phyloP scores from a whole-genome alignment of 1,140 invertebrate genomes.

The Drosophila bocki region DNA sequence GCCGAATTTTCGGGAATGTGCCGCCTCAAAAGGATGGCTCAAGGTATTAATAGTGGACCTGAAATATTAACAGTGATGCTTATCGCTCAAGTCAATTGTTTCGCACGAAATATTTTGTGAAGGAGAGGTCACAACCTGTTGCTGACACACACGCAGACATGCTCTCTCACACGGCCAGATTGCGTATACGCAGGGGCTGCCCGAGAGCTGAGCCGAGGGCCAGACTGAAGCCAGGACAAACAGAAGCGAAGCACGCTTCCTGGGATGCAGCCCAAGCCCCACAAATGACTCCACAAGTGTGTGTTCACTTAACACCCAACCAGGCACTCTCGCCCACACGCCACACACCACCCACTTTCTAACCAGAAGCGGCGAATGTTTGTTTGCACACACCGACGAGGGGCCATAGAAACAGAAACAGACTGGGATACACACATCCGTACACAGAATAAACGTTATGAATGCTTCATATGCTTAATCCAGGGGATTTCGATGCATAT shows the following conservation, averaged over 20 bases:
- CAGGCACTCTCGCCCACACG: not conserved
- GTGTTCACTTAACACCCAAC: constrained; percentile 47
- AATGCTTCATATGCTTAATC: constrained; percentile 84
- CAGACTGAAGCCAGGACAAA: constrained; percentile 40
- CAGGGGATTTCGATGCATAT: constrained; percentile 81
- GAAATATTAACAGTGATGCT: constrained; percentile 22
- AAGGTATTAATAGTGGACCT: constrained; percentile 21
- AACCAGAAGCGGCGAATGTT: constrained; percentile 47
- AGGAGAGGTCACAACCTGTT: constrained; percentile 65
- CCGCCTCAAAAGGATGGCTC: constrained; percentile 3
- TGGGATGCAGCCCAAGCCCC: constrained; percentile 17
- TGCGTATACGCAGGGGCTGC: constrained; percentile 66
- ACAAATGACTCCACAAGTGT: constrained; percentile 67
- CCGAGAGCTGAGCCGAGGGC: constrained; percentile 29
- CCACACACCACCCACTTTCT: constrained; percentile 11
- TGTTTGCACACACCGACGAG: constrained; percentile 45
- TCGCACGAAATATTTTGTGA: constrained; percentile 4
- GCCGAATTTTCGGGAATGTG: not conserved
- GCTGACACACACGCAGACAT: not conserved
- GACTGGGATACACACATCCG: constrained; percentile 15
- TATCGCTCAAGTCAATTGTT: constrained; percentile 41
- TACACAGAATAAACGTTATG: constrained; percentile 79
- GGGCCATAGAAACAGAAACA: constrained; percentile 13
- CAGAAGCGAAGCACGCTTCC: constrained; percentile 43
- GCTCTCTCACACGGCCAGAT: constrained; percentile 8